phyloP scores from a whole-genome alignment of 53 echinoderm and acorn worm genomes.

The Holothuria leucospilota region DNA sequence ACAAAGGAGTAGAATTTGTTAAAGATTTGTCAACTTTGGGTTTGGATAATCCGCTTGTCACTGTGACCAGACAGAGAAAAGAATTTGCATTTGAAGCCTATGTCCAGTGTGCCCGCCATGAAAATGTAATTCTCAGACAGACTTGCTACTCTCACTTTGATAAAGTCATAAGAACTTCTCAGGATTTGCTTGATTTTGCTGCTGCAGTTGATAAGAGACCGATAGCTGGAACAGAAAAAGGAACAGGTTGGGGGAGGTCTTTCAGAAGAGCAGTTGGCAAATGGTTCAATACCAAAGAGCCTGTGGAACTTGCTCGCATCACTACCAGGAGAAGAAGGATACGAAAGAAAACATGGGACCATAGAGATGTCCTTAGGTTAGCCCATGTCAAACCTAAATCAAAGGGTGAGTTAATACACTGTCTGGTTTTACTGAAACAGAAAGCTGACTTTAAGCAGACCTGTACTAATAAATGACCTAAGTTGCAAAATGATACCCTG shows the following conservation, averaged over 20 bases:
- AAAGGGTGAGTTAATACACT: constrained; percentile 65
- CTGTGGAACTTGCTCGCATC: constrained; percentile 68
- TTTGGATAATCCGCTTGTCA: constrained; percentile 56
- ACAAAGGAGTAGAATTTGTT: constrained; percentile 73
- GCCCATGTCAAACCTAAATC: constrained; percentile 84
- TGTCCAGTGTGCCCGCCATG: constrained; percentile 76
- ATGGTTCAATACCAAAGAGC: constrained; percentile 84
- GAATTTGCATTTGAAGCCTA: constrained; percentile 69
- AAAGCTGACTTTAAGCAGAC: too few species aligned
- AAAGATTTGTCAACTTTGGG: constrained; percentile 69
- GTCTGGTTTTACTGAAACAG: too few species aligned
- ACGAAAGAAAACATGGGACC: constrained; percentile 83
- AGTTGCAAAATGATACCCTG: too few species aligned
- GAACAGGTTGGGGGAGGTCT: constrained; percentile 90
- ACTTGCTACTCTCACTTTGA: constrained; percentile 74
- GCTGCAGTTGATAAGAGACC: constrained; percentile 68
- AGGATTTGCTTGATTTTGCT: constrained; percentile 83
- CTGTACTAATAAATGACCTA: too few species aligned
- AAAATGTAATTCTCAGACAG: constrained; percentile 65
- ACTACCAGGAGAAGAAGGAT: constrained; percentile 63
- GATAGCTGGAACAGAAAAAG: constrained; percentile 33
- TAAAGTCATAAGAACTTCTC: constrained; percentile 78
- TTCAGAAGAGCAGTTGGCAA: constrained; percentile 79
- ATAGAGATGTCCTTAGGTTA: constrained; percentile 84
- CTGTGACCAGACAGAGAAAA: constrained; percentile 26